Percentiles rank a stretch among this genome's conserved stretches.
phyloP scores from a whole-genome alignment of 2,113 vertebrate species.

The Neotoma lepida region DNA sequence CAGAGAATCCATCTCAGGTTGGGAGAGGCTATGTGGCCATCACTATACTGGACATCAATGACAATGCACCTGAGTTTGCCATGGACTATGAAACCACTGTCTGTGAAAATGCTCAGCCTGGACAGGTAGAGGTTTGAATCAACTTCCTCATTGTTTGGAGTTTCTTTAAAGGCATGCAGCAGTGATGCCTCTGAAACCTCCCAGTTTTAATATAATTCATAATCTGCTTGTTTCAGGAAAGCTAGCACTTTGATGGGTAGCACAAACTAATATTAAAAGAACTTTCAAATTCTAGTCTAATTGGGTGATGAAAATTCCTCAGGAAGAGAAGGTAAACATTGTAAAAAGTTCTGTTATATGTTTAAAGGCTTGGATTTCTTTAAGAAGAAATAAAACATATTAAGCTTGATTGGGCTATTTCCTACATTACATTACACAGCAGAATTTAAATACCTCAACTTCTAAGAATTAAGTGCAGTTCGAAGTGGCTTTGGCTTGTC shows the following conservation, averaged over 20 bases:
- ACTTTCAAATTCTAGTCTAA: constrained; percentile 38
- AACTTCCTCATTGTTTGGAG: not conserved
- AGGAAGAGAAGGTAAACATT: constrained; percentile 37
- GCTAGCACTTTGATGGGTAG: constrained; percentile 66
- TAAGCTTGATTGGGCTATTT: not conserved
- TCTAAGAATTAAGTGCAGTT: not conserved
- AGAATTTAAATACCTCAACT: not conserved
- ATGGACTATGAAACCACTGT: constrained; percentile 95
- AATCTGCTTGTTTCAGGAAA: constrained; percentile 65
- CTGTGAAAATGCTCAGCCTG: constrained; percentile 93
- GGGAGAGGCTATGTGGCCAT: constrained; percentile 93
- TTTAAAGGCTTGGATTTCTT: constrained; percentile 35
- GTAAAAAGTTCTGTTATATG: not conserved
- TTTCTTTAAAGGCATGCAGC: constrained; percentile 51
- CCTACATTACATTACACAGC: not conserved
- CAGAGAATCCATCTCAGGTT: constrained; percentile 94
- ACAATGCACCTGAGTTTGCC: constrained; percentile 96
- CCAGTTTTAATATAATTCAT: constrained; percentile 60
- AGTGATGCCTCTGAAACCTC: constrained; percentile 54
- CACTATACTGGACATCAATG: constrained; percentile 94
- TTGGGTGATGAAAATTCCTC: constrained; percentile 43
- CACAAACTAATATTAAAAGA: constrained; percentile 73
- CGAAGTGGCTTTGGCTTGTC: not conserved
- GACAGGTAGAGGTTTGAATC: constrained; percentile 87
- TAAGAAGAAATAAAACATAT: not conserved